Base-by-base conservation (phyloP, 2,797 vertebrate species). In the Chaenodraco wilsoni region DNA sequence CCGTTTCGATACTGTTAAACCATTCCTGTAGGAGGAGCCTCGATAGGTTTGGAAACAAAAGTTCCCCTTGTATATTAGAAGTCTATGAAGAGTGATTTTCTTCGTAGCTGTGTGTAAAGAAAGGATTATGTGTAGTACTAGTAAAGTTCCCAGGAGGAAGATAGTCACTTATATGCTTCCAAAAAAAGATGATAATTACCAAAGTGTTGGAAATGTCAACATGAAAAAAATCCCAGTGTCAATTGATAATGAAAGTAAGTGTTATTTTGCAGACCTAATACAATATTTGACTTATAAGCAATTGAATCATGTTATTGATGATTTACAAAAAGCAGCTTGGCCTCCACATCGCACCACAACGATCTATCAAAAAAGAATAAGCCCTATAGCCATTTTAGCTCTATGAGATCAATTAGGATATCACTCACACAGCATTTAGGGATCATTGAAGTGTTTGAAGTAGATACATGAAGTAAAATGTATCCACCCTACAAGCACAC, bases 11-110 rank as follows among this genome's bases (percentile, higher is more conserved):
- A 40, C 31, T 15, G 57, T 46, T 37, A 54, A 68, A 21, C 14
- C 37, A 15, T 46, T 46, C 9, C 12, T 40, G 55, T 9, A 6
- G 5, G 50, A 31, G 19, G 48, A 68, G 63, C 57, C 55, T 68
- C 48, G 2, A 12, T n/a, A 62, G 59, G 59, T 70, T 69, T 21
- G 56, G 33, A 78, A 74, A 88, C 82, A 82, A 78, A 74, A 51
- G 64, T 68, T 76, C 50, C 60, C 55, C 69, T 81, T 87, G 69
- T 85, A 64, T 37, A 58, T 71, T 52, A 56, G 72, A 74, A 55
- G 17, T 37, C 63, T 67, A 51, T 64, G 54, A 78, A 67, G 50
- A 79, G 23, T 23, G 19, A 71, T 76, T 84, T 76, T 85, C 81
- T 64, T 50, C 76, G 68, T 48, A 21, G 66, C 49, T 15, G 33